phyloP scores from a whole-genome alignment of 2,113 vertebrate species.

The Menidia beryllina region DNA sequence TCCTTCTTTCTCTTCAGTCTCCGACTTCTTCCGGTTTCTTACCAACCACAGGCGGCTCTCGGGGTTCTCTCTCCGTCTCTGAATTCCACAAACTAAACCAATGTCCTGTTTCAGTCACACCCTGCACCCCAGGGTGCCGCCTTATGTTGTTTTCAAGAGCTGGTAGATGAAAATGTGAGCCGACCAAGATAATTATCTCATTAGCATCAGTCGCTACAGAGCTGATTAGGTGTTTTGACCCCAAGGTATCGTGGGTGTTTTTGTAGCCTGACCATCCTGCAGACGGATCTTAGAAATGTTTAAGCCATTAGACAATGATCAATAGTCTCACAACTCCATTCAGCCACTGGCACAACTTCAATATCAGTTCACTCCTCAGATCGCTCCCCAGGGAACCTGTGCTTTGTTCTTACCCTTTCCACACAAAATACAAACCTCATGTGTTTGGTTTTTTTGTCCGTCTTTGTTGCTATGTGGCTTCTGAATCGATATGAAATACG shows the following conservation, averaged over 20 bases:
- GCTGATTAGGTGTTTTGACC: conserved; percentile 48
- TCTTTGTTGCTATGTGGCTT: neutral
- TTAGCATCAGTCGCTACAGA: conserved; percentile 59
- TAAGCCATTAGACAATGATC: conserved; percentile 37
- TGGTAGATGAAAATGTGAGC: conserved; percentile 49
- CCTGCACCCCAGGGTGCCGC: neutral
- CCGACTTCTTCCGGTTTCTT: conserved; percentile 27
- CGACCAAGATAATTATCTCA: conserved; percentile 64
- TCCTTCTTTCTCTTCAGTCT: conserved; percentile 18
- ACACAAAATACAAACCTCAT: conserved; percentile 16
- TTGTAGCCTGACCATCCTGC: conserved; percentile 4
- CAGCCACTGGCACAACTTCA: conserved; percentile 7
- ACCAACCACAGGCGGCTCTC: conserved; percentile 37
- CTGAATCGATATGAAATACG: conserved; percentile 43
- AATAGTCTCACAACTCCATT: conserved; percentile 1
- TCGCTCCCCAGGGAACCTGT: conserved; percentile 3
- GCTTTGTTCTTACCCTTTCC: conserved; percentile 14
- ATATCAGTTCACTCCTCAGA: conserved; percentile 19
- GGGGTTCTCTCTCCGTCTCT: conserved; percentile 39
- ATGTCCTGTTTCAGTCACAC: conserved; percentile 49
- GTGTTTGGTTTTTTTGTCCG: conserved; percentile 13
- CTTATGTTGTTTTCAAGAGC: conserved; percentile 44
- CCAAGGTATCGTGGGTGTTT: neutral
- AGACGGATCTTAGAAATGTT: conserved; percentile 18
- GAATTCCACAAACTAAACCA: conserved; percentile 52